Percentiles rank a stretch among this genome's conserved stretches.
These are phyloP conservation scores for Aleiodes sp. DNA, from an alignment of 1,140 invertebrate species.

Conservation along the genomic window DNA sequence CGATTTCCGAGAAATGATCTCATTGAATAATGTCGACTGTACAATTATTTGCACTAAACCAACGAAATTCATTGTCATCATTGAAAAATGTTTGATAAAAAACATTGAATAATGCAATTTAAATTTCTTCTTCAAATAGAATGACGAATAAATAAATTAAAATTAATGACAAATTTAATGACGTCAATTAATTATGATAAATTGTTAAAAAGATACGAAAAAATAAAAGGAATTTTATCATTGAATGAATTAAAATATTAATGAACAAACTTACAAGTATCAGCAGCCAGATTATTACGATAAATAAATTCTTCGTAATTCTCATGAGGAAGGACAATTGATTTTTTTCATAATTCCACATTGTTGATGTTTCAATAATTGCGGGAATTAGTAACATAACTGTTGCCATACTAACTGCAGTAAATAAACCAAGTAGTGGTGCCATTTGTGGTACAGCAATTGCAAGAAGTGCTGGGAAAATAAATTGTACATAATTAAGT, in stretches of 20 bases:
- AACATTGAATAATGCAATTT: no score
- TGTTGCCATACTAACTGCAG: conserved; percentile 45
- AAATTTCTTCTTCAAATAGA: background rate
- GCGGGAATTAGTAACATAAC: conserved; percentile 69
- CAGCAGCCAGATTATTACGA: conserved; percentile 40
- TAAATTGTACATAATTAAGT: background rate
- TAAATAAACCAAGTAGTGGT: conserved; percentile 44
- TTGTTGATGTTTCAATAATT: conserved; percentile 68
- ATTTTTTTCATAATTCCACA: conserved; percentile 42
- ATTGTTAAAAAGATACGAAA: conserved; percentile 10
- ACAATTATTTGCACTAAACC: no score
- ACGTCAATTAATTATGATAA: background rate
- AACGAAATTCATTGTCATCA: background rate
- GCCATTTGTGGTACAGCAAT: conserved; percentile 46
- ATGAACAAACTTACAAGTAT: conserved; percentile 39
- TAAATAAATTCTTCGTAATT: conserved; percentile 40
- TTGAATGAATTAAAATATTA: background rate
- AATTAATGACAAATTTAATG: background rate
- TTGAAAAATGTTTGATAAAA: no score
- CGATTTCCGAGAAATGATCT: no score
- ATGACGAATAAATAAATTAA: background rate
- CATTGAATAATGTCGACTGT: no score
- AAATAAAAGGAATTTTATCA: background rate
- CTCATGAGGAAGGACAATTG: conserved; percentile 19
- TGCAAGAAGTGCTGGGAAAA: conserved; percentile 40